phyloP scores from a whole-genome alignment of 2,797 vertebrate genomes.

The Falco biarmicus region DNA sequence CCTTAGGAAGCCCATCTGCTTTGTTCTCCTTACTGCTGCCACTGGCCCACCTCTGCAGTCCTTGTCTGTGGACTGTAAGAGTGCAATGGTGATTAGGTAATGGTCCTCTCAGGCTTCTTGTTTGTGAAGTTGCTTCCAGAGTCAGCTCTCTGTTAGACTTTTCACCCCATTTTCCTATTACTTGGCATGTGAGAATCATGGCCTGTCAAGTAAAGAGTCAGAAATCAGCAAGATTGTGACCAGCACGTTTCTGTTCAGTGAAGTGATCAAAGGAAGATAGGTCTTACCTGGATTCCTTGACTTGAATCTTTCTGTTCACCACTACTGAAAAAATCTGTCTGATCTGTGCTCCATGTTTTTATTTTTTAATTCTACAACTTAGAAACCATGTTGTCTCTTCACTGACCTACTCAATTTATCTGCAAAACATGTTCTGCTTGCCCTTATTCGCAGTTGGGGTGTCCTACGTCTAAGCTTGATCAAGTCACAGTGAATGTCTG shows the following conservation, averaged over 20 bases:
- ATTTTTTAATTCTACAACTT: neutral
- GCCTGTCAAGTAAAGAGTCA: neutral
- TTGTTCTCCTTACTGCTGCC: neutral
- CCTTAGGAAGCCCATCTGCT: neutral
- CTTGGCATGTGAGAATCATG: neutral
- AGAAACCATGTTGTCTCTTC: neutral
- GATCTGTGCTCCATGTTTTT: neutral
- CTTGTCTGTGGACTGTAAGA: neutral
- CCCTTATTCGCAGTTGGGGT: neutral
- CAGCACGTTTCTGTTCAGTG: neutral
- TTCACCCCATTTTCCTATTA: neutral
- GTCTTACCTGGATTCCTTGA: neutral
- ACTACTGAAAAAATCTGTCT: neutral
- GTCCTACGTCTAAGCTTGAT: fast-evolving
- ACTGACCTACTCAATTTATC: neutral
- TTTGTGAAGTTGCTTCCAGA: neutral
- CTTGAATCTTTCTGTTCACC: neutral
- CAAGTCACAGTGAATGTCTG: neutral
- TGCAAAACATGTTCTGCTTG: neutral
- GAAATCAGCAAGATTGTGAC: neutral
- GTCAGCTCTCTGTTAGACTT: neutral
- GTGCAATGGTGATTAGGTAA: neutral
- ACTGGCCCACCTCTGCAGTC: neutral
- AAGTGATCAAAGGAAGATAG: neutral
- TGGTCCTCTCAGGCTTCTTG: neutral